Conservation (phyloP, 2,888 invertebrate genomes). For the Plagiodera versicolora region DNA sequence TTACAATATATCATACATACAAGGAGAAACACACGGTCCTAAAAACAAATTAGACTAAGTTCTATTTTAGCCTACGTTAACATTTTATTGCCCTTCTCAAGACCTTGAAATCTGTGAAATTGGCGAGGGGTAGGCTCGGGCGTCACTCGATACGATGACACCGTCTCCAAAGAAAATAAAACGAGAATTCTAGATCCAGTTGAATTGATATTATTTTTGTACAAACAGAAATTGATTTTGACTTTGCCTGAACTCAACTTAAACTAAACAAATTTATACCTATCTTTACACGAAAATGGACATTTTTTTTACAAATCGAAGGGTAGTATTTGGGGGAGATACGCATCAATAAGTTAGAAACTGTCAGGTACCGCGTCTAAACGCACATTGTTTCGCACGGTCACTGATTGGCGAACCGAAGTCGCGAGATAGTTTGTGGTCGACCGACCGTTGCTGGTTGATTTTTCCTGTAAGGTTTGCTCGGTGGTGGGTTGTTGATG, state of each 20-base stretch:
- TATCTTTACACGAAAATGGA: conserved; percentile 58
- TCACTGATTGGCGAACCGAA: conserved; percentile 42
- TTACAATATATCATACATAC: conserved; percentile 44
- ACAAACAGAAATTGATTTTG: conserved; percentile 32
- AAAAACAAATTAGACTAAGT: conserved; percentile 47
- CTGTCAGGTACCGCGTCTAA: conserved; percentile 49
- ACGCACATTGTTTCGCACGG: conserved; percentile 45
- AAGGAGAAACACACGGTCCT: conserved; percentile 45
- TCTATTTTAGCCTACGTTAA: conserved; percentile 48
- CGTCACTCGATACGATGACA: background rate
- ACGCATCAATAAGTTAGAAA: conserved; percentile 52
- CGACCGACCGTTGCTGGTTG: too few species aligned
- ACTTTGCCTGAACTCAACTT: conserved; percentile 51
- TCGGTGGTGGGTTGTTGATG: too few species aligned
- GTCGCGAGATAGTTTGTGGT: conserved; percentile 49
- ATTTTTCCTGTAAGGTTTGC: too few species aligned
- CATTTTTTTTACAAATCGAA: conserved; percentile 56
- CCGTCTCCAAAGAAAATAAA: too few species aligned
- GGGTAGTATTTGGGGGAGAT: conserved; percentile 40
- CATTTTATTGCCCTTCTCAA: conserved; percentile 49
- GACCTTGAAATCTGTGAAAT: conserved; percentile 31
- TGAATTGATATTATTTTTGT: background rate
- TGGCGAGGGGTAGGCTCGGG: conserved; percentile 4
- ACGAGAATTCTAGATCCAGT: background rate
- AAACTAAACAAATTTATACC: conserved; percentile 52